Conservation (phyloP, 2,888 invertebrate genomes). For the Scrobipalpa costella region DNA sequence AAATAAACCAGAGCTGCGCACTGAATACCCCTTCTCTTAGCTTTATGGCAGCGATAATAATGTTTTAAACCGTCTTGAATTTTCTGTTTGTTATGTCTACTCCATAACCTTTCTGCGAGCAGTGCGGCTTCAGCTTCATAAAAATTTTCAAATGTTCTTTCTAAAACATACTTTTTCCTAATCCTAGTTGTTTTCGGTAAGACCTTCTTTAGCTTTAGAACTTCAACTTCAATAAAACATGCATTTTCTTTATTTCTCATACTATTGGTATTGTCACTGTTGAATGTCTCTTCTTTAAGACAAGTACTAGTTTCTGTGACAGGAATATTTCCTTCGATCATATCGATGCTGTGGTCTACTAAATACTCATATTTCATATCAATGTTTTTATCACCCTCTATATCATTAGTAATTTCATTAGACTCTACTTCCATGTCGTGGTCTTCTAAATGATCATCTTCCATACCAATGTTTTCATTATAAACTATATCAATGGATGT, state of each 20-base stretch:
- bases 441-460: background rate
- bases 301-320: background rate
- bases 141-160: background rate
- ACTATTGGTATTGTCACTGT: background rate
- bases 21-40: background rate
- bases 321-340: background rate
- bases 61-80: conserved; percentile 1
- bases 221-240: background rate
- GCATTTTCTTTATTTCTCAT: background rate
- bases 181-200: background rate
- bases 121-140: background rate
- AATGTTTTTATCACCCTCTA: background rate
- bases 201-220: background rate
- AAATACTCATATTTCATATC: background rate
- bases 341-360: background rate
- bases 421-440: background rate
- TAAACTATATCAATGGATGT: background rate
- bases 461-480: background rate
- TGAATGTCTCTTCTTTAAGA: background rate
- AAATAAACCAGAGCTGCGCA: conserved; percentile 11
- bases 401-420: background rate
- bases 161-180: background rate
- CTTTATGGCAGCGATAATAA: conserved; percentile 5
- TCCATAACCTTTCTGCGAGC: conserved; percentile 10
- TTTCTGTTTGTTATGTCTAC: background rate